Evolutionary conservation across 2,888 invertebrate genomes (phyloP).

Genomic region (Atherix ibis): DNA sequence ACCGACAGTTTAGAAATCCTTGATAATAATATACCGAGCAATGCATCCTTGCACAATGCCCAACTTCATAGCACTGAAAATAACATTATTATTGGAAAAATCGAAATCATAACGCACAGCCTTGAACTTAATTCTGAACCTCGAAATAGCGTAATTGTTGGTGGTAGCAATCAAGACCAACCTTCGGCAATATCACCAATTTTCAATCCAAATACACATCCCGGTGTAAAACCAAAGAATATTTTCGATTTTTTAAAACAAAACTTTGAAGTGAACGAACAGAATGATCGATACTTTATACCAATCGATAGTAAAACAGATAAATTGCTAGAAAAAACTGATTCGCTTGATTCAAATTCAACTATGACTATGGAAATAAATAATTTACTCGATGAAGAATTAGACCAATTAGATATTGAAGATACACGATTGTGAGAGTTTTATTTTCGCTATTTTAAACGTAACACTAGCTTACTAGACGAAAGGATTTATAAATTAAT

Average conservation of each 20-base stretch:
- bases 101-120: no score
- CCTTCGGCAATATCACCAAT: constrained; percentile 10
- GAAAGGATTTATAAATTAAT: no score
- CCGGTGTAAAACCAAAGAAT: constrained; percentile 24
- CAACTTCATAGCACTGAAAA: no score
- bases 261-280: constrained; percentile 23
- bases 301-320: constrained; percentile 25
- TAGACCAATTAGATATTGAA: constrained; percentile 22
- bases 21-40: background rate
- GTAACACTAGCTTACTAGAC: no score
- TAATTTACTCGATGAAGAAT: constrained; percentile 27
- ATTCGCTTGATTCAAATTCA: constrained; percentile 17
- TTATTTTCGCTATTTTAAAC: background rate
- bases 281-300: constrained; percentile 18
- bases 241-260: constrained; percentile 32
- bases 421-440: constrained; percentile 13
- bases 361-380: constrained; percentile 26
- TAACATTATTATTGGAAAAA: no score
- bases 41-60: background rate
- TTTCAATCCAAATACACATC: constrained; percentile 9
- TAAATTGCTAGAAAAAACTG: constrained; percentile 24
- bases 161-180: no score
- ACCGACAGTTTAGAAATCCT: no score
- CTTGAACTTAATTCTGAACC: no score
- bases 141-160: no score